Percentiles rank a stretch among this genome's conserved stretches.
Evolutionary conservation across 2,113 vertebrate genomes (phyloP).

Genomic region (Zapus hudsonius): DNA sequence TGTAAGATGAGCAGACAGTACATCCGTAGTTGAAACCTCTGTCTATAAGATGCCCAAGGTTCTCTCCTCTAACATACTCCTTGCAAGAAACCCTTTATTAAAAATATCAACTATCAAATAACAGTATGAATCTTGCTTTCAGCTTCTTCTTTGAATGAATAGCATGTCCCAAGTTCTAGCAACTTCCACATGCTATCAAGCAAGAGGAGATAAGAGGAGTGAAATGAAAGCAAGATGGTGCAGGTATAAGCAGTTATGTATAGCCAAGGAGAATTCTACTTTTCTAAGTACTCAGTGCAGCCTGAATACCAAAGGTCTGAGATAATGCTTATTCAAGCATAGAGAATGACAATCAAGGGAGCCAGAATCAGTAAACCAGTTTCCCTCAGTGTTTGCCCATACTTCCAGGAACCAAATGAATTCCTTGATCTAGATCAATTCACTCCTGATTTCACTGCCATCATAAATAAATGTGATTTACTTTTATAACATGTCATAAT

Average conservation of each 20-base stretch:
- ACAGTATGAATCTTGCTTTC: conserved; percentile 39
- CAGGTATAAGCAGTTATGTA: neutral
- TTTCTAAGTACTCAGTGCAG: neutral
- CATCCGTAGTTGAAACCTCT: neutral
- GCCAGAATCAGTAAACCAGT: conserved; percentile 7
- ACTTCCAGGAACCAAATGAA: neutral
- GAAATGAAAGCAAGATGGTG: neutral
- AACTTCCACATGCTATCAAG: conserved; percentile 28
- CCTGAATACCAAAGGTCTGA: neutral
- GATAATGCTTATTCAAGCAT: neutral
- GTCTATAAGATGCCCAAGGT: neutral
- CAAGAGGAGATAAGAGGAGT: neutral
- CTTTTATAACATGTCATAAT: neutral
- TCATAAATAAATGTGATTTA: conserved; percentile 52
- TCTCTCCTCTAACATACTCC: neutral
- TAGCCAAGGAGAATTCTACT: neutral
- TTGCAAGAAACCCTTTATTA: neutral
- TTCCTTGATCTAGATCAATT: conserved; percentile 23
- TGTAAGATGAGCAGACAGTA: neutral
- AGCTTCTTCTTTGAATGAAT: conserved; percentile 4
- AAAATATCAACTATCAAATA: neutral
- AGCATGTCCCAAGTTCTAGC: conserved; percentile 15
- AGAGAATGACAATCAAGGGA: neutral
- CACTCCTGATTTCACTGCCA: conserved; percentile 31
- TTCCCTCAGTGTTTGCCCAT: neutral